phyloP scores from a whole-genome alignment of 2,113 vertebrate genomes.

The Cryptomyrus ogoouensis region DNA sequence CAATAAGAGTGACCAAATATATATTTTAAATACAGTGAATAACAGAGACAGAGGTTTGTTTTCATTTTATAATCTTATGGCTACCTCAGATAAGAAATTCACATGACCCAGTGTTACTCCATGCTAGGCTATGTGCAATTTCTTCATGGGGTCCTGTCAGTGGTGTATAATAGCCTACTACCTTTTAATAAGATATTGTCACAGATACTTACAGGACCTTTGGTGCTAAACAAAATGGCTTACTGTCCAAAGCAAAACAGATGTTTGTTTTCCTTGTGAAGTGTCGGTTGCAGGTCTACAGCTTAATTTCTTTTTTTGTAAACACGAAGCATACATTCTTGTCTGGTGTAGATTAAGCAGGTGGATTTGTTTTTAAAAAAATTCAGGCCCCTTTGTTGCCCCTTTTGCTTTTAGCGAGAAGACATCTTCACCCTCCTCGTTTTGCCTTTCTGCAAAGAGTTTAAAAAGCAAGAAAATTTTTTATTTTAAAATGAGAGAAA shows the following conservation, averaged over 20 bases:
- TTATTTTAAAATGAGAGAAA: conserved; percentile 58
- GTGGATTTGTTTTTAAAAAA: conserved; percentile 42
- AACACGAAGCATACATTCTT: conserved; percentile 35
- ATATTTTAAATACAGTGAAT: conserved; percentile 48
- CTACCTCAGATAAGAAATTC: conserved; percentile 64
- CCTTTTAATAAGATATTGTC: conserved; percentile 38
- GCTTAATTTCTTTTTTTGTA: conserved; percentile 25
- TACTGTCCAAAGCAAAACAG: conserved; percentile 41
- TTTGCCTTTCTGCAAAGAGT: conserved; percentile 26
- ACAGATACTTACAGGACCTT: conserved; percentile 45
- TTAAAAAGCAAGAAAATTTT: conserved; percentile 52
- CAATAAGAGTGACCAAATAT: conserved; percentile 38
- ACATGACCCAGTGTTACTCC: conserved; percentile 48
- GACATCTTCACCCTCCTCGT: conserved; percentile 25
- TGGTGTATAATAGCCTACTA: conserved; percentile 37
- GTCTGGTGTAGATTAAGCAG: conserved; percentile 51
- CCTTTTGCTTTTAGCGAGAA: conserved; percentile 30
- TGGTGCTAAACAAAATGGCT: conserved; percentile 68
- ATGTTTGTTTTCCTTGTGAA: conserved; percentile 42
- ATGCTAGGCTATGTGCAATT: conserved; percentile 62
- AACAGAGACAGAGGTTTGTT: conserved; percentile 62
- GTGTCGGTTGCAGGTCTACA: conserved; percentile 52
- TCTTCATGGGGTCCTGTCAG: conserved; percentile 52
- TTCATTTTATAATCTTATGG: conserved; percentile 57
- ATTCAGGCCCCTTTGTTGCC: conserved; percentile 29